Percentiles rank a stretch among this genome's conserved stretches.
Conservation (phyloP, 2,888 invertebrate species). For the Rapana venosa region DNA sequence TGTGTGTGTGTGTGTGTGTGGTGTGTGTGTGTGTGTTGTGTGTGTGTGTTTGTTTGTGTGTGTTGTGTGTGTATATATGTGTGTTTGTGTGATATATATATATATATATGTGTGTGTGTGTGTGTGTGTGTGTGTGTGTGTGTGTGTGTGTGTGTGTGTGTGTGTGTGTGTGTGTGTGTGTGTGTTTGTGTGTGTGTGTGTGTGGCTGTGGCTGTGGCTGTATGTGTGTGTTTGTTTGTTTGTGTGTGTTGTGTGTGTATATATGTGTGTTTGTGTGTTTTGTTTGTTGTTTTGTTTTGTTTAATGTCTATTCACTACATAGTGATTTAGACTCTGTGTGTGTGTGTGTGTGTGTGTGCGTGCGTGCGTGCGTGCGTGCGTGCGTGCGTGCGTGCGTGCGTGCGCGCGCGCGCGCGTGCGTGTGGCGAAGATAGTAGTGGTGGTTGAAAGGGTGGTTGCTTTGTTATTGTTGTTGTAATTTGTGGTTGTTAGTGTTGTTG, state of each 20-base stretch:
- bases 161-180: neutral
- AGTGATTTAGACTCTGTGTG: neutral
- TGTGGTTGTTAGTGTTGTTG: no score
- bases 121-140: neutral
- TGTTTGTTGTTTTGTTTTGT: no score
- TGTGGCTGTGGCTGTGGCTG: no score
- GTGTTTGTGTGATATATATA: neutral
- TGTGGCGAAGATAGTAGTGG: no score
- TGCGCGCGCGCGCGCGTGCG: neutral
- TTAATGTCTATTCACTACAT: no score
- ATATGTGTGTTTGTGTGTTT: no score
- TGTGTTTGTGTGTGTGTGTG: neutral
- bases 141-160: constrained; percentile 1
- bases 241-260: no score
- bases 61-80: neutral
- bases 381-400: neutral
- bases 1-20: neutral
- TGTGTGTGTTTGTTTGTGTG: neutral
- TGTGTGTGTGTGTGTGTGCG: neutral
- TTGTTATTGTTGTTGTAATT: no score
- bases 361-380: neutral
- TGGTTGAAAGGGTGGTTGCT: no score
- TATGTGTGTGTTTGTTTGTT: neutral
- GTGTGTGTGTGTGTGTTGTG: no score
- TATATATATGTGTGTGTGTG: neutral